Conservation (phyloP, 2,797 vertebrate species). For the Microtus agrestis region DNA sequence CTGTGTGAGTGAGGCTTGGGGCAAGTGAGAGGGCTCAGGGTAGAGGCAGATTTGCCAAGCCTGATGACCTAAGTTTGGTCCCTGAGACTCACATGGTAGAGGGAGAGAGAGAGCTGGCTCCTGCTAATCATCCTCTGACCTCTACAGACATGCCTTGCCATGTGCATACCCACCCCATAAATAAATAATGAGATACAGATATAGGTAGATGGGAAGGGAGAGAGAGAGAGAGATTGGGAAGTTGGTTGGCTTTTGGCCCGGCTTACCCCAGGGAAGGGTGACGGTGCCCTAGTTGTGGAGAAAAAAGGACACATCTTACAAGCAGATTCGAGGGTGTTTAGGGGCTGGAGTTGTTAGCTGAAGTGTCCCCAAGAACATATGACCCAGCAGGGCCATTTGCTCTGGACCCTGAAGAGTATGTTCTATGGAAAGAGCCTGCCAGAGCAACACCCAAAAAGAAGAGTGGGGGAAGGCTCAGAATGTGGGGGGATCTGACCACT, state of each 20-base stretch:
- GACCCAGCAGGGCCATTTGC: neutral
- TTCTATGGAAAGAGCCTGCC: neutral
- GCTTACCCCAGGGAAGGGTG: neutral
- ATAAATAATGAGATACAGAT: neutral
- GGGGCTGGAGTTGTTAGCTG: neutral
- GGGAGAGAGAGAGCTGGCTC: no score
- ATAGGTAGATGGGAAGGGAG: neutral
- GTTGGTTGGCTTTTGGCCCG: no score
- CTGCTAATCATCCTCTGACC: neutral
- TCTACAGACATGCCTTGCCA: no score
- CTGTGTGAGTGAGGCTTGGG: fast-evolving
- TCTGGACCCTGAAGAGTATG: neutral
- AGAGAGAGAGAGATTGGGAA: neutral
- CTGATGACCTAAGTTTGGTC: neutral
- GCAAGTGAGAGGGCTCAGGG: neutral
- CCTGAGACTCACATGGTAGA: neutral
- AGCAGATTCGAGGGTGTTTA: no score
- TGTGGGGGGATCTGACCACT: fast-evolving
- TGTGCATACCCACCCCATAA: neutral
- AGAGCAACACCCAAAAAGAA: fast-evolving
- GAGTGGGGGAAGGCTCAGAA: fast-evolving
- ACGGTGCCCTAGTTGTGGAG: no score
- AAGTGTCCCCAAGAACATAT: neutral
- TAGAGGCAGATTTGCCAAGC: neutral
- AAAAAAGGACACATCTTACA: no score